Conservation (phyloP, 2,113 vertebrate species). For the Sander lucioperca region DNA sequence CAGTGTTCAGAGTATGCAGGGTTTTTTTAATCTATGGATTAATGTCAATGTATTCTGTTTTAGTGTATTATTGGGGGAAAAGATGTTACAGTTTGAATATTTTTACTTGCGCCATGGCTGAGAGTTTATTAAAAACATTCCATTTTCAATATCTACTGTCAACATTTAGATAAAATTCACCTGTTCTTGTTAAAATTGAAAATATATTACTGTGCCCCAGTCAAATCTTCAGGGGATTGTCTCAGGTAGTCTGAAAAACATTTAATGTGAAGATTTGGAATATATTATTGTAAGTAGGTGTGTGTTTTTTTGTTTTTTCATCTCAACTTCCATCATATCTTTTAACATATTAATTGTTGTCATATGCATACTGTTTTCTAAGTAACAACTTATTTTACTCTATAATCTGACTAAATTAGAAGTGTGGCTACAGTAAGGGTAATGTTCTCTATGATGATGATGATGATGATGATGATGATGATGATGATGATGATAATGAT, state of each 20-base stretch:
- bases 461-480: not conserved
- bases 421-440: not conserved
- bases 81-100: not conserved
- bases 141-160: not conserved
- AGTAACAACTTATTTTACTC: not conserved
- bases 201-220: not conserved
- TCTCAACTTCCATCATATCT: not conserved
- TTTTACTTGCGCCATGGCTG: not conserved
- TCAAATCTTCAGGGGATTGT: not conserved
- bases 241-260: not conserved
- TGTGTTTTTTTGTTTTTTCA: not conserved
- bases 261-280: not conserved
- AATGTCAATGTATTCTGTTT: not conserved
- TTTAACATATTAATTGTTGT: not conserved
- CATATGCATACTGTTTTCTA: not conserved
- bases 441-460: conserved; percentile 3
- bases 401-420: not conserved
- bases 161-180: not conserved
- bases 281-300: not conserved
- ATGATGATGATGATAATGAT: not conserved
- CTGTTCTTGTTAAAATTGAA: not conserved
- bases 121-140: not conserved
- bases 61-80: not conserved
- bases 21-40: not conserved
- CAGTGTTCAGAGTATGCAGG: not conserved